A percentile compares a stretch with the other conserved stretches of the same genome.
These are phyloP conservation scores for Homarus americanus DNA, from an alignment of 1,140 invertebrate genomes.

Conservation along the genomic window DNA sequence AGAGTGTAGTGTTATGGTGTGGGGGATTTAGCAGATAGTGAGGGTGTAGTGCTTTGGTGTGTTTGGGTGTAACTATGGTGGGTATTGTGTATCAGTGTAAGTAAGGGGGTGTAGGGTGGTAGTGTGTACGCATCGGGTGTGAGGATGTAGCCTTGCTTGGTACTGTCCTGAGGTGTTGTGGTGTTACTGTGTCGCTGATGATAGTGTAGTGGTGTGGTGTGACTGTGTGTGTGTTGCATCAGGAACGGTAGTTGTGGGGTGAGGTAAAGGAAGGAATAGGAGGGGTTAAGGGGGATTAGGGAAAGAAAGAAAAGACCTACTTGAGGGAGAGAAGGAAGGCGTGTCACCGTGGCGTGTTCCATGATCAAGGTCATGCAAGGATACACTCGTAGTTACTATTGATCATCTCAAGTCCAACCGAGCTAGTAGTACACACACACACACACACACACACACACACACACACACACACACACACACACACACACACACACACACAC, in stretches of 20 bases:
- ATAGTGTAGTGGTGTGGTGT: not conserved
- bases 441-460: no score
- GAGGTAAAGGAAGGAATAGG: not conserved
- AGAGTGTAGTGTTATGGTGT: not conserved
- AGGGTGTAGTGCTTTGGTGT: not conserved
- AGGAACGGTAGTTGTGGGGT: not conserved
- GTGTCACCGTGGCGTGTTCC: no score
- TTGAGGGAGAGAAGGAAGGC: no score
- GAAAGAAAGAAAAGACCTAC: no score
- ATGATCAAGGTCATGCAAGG: no score
- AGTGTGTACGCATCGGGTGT: not conserved
- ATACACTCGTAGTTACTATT: no score
- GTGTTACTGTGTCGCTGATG: not conserved
- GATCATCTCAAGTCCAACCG: no score
- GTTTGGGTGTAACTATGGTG: not conserved
- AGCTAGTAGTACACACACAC: no score
- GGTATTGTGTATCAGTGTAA: not conserved
- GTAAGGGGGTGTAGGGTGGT: no score
- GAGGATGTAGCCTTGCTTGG: not conserved
- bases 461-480: no score
- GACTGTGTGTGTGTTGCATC: not conserved
- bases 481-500: no score
- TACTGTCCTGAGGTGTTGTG: not conserved
- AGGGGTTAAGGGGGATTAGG: no score
- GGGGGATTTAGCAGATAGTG: not conserved